These are phyloP conservation scores for Epinephelus coioides DNA, from an alignment of 2,797 vertebrate genomes.

Conservation along the genomic window DNA sequence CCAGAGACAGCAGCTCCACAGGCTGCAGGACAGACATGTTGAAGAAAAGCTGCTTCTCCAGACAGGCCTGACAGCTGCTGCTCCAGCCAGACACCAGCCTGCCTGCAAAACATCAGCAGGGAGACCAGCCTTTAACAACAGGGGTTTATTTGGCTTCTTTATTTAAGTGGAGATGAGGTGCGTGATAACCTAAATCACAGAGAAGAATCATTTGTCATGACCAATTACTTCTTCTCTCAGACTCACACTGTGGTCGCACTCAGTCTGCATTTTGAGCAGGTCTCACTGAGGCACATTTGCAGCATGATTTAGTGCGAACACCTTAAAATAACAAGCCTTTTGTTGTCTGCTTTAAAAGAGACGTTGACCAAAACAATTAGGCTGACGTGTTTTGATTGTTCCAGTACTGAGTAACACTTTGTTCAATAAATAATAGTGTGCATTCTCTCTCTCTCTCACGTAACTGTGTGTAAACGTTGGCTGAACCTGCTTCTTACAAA, in stretches of 20 bases:
- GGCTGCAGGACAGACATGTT: conserved; percentile 91
- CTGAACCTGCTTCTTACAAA: background rate
- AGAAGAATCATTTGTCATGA: conserved; percentile 14
- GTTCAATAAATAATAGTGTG: conserved; percentile 8
- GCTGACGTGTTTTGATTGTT: background rate
- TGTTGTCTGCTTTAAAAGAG: background rate
- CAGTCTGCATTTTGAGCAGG: conserved; percentile 2
- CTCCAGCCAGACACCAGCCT: conserved; percentile 71
- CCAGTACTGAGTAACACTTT: background rate
- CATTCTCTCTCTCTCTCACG: background rate
- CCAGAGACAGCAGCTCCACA: conserved; percentile 88
- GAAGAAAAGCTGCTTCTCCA: conserved; percentile 91
- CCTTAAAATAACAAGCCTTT: background rate
- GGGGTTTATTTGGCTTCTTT: background rate
- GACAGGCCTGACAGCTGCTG: conserved; percentile 75
- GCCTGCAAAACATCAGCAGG: conserved; percentile 76
- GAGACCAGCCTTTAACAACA: background rate
- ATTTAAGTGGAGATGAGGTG: background rate
- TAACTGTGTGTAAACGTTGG: background rate
- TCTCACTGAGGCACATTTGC: background rate
- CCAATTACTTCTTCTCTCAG: conserved; percentile 7
- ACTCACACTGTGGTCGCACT: background rate
- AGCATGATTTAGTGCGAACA: background rate
- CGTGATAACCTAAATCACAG: background rate
- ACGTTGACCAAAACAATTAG: background rate